These are phyloP conservation scores for Megaceryle torquata DNA, from an alignment of 2,113 vertebrate genomes.

Conservation along the genomic window DNA sequence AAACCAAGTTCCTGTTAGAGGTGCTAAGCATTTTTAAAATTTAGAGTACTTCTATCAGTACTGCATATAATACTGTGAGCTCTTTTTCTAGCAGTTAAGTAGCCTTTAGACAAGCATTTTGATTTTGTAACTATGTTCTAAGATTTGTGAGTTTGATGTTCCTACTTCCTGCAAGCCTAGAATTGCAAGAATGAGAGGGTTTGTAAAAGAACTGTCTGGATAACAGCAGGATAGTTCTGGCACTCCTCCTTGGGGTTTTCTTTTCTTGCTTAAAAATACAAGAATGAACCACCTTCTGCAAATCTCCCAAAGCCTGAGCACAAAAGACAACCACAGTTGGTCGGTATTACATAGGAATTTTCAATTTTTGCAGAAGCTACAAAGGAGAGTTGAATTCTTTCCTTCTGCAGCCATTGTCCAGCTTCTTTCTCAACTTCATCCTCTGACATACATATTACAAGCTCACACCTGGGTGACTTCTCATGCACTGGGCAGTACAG, in stretches of 20 bases:
- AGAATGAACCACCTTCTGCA: background rate
- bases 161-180: background rate
- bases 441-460: background rate
- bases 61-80: background rate
- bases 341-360: background rate
- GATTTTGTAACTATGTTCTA: background rate
- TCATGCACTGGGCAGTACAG: background rate
- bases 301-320: background rate
- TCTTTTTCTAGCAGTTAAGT: background rate
- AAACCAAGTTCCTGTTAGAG: background rate
- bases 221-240: background rate
- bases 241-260: background rate
- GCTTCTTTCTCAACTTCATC: background rate
- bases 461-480: background rate
- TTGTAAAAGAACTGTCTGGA: background rate
- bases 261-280: background rate
- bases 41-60: background rate
- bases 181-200: background rate
- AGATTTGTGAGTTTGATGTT: background rate
- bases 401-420: background rate
- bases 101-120: background rate
- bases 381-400: background rate
- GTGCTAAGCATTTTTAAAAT: background rate
- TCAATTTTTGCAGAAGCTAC: background rate
- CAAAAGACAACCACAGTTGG: background rate